Percentiles rank a stretch among this genome's conserved stretches.
Evolutionary conservation across 2,113 vertebrate genomes (phyloP).

Genomic region (Pteruthius melanotis): DNA sequence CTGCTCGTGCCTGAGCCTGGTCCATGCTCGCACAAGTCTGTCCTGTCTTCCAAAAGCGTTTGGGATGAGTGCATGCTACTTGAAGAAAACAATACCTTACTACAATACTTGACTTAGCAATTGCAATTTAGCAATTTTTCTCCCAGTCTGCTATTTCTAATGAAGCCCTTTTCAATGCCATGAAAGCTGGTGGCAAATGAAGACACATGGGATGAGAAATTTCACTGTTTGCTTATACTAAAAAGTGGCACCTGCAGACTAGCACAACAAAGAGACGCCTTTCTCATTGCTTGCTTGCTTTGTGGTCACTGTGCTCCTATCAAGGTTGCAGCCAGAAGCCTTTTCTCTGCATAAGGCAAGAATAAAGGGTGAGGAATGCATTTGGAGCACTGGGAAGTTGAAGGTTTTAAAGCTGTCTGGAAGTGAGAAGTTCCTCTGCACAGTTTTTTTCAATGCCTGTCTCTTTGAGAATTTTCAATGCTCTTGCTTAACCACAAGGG

Average conservation of each 20-base stretch:
- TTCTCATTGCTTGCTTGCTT: not conserved
- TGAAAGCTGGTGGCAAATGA: not conserved
- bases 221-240: not conserved
- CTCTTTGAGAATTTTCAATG: not conserved
- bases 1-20: not conserved
- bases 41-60: not conserved
- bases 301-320: not conserved
- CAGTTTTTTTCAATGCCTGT: not conserved
- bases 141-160: not conserved
- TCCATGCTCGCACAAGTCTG: fast-evolving
- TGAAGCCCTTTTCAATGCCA: not conserved
- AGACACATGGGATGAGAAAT: not conserved
- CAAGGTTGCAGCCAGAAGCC: not conserved
- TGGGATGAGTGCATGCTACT: not conserved
- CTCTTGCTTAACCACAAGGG: not conserved
- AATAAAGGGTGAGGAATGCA: not conserved
- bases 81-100: not conserved
- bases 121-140: not conserved
- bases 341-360: not conserved
- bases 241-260: not conserved
- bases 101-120: not conserved
- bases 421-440: not conserved
- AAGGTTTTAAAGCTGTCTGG: not conserved
- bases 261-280: not conserved
- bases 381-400: fast-evolving